Conservation (phyloP, 2,113 vertebrate genomes). For the Symphodus melops region DNA sequence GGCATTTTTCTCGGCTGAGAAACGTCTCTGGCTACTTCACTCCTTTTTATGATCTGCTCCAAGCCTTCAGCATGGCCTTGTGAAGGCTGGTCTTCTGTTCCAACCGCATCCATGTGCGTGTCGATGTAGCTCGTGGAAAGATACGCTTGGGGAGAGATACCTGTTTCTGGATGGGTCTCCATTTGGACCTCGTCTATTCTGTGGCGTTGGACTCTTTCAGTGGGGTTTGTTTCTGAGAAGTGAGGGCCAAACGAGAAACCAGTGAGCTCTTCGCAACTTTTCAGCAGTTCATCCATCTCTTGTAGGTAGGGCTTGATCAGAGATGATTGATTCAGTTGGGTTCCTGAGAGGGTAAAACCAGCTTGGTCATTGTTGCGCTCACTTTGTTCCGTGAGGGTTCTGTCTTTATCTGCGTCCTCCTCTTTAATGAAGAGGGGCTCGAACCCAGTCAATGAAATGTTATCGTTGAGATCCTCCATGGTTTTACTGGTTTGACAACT, state of each 20-base stretch:
- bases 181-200: slow-evolving; percentile 6
- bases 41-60: slow-evolving; percentile 7
- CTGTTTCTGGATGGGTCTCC: slow-evolving; percentile 36
- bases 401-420: slow-evolving; percentile 46
- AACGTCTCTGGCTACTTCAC: neutral
- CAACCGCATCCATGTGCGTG: slow-evolving; percentile 49
- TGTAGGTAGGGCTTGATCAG: slow-evolving; percentile 62
- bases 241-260: slow-evolving; percentile 44
- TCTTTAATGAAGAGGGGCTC: slow-evolving; percentile 74
- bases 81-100: neutral
- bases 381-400: slow-evolving; percentile 20
- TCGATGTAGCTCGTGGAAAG: slow-evolving; percentile 61
- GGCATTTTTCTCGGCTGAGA: slow-evolving; percentile 50
- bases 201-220: neutral
- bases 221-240: slow-evolving; percentile 43
- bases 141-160: slow-evolving; percentile 19
- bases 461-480: slow-evolving; percentile 68
- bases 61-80: neutral
- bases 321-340: slow-evolving; percentile 21
- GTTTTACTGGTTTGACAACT: neutral
- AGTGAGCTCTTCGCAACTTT: slow-evolving; percentile 62
- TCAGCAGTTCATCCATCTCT: slow-evolving; percentile 77
- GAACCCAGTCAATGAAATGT: slow-evolving; percentile 23
- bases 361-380: slow-evolving; percentile 25
- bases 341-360: slow-evolving; percentile 11